Evolutionary conservation across 2,113 vertebrate species (phyloP).

Genomic region (Zonotrichia leucophrys): DNA sequence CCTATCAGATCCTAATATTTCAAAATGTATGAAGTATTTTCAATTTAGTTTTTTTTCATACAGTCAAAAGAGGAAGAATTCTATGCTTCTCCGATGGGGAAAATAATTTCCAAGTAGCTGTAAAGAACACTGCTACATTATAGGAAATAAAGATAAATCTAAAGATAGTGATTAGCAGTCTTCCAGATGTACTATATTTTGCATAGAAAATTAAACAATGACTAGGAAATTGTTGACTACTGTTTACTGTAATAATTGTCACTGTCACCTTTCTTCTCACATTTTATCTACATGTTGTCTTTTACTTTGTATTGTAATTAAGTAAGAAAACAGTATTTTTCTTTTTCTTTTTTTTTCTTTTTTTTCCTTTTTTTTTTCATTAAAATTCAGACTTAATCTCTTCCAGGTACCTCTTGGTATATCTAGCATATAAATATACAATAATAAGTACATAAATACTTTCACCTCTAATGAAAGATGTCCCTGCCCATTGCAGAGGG

Average conservation of each 20-base stretch:
- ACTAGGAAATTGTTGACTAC: background rate
- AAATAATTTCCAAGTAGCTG: background rate
- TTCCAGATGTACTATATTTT: background rate
- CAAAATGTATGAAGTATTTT: background rate
- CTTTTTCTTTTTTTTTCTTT: too few relatives aligned
- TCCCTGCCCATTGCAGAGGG: background rate
- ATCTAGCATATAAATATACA: background rate
- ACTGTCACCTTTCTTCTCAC: background rate
- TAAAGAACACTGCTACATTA: background rate
- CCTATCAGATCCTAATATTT: background rate
- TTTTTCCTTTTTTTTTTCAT: background rate
- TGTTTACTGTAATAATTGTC: slow-evolving; percentile 3
- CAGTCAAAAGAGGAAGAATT: background rate
- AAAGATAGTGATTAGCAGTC: background rate
- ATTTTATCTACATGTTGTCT: background rate
- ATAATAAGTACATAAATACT: background rate
- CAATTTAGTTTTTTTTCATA: background rate
- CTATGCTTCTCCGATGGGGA: background rate
- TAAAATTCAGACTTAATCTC: background rate
- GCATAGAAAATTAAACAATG: background rate
- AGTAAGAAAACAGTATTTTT: background rate
- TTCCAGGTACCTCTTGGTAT: background rate
- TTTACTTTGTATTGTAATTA: background rate
- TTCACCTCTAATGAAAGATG: background rate
- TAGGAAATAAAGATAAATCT: background rate